Conservation (phyloP, 2,888 invertebrate species). For the Cataglyphis rosenhaueri region DNA sequence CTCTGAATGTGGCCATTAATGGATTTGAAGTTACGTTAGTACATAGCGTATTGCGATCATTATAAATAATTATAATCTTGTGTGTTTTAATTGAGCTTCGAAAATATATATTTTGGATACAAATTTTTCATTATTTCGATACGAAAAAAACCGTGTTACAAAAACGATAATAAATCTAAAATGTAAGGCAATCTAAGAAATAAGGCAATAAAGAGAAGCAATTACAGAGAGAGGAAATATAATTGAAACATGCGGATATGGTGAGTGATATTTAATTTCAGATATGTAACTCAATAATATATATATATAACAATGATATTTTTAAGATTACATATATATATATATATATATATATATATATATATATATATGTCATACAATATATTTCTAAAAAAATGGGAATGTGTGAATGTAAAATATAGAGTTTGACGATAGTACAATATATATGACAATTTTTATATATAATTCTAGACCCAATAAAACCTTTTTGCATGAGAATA, state of each 20-base stretch:
- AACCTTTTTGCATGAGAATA: slow-evolving; percentile 26
- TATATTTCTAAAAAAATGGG: slow-evolving; percentile 69
- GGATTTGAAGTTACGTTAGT: neutral
- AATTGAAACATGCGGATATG: neutral
- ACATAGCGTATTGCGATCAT: neutral
- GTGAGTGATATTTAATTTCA: slow-evolving; percentile 42
- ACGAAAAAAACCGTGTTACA: neutral
- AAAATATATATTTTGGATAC: neutral
- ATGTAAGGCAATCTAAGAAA: neutral
- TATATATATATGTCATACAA: slow-evolving; percentile 4
- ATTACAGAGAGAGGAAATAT: neutral
- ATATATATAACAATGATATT: slow-evolving; percentile 10
- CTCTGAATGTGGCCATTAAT: no score
- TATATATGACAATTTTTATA: slow-evolving; percentile 50
- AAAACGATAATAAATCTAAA: neutral
- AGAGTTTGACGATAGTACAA: slow-evolving; percentile 55
- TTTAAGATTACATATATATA: neutral
- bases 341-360: neutral
- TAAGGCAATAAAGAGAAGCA: neutral
- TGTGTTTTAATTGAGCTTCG: no score
- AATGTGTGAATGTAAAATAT: slow-evolving; percentile 65
- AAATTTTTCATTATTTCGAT: neutral
- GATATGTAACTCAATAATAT: slow-evolving; percentile 21
- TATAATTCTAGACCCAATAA: slow-evolving; percentile 53
- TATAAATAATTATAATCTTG: neutral